Conservation (phyloP, 2,797 vertebrate genomes). For the Spheniscus humboldti region DNA sequence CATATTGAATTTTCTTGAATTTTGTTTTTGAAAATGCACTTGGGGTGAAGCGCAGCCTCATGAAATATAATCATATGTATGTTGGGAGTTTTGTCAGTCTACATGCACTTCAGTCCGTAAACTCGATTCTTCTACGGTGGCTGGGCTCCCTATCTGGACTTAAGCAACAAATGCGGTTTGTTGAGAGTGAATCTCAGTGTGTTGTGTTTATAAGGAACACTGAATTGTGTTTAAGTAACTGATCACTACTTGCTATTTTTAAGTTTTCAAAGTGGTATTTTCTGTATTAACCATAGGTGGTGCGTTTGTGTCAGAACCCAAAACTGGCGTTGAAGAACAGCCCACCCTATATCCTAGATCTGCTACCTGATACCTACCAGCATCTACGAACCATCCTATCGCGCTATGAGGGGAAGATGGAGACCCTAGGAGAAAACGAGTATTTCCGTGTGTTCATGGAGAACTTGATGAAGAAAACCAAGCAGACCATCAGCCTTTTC, state of each 20-base stretch:
- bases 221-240: rapidly evolving
- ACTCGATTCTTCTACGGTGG: neutral
- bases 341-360: constrained; percentile 97
- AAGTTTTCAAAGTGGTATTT: neutral
- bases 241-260: rapidly evolving
- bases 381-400: constrained; percentile 94
- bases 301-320: constrained; percentile 95
- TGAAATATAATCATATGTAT: too few species aligned
- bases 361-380: constrained; percentile 98
- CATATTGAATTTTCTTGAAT: neutral
- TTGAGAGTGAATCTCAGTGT: neutral
- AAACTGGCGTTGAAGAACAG: constrained; percentile 98
- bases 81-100: neutral
- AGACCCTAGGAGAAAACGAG: constrained; percentile 94
- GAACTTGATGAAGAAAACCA: constrained; percentile 97
- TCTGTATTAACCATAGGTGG: constrained; percentile 81
- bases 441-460: constrained; percentile 99
- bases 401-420: constrained; percentile 98
- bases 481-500: constrained; percentile 98
- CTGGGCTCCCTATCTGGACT: neutral
- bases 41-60: neutral
- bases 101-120: neutral
- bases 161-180: rapidly evolving
- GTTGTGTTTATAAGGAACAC: rapidly evolving
- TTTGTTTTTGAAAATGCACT: neutral